Conservation (phyloP, 2,797 vertebrate species). For the Podarcis lilfordi region DNA sequence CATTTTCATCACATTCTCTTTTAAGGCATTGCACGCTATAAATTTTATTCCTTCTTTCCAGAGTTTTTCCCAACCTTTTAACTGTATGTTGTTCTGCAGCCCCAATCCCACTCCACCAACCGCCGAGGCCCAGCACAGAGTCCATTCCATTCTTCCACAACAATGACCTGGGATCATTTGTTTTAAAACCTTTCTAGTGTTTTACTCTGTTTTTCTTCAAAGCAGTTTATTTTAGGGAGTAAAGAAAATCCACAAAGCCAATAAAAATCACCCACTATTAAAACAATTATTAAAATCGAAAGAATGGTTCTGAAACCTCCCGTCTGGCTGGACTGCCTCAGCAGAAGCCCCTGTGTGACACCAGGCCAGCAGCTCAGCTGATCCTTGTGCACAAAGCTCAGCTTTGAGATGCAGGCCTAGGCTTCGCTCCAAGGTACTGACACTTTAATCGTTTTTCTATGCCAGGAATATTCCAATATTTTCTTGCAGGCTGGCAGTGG, state of each 20-base stretch:
- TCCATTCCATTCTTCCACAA: neutral
- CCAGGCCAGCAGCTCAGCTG: neutral
- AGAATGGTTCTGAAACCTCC: too few species aligned
- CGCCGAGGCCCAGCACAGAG: neutral
- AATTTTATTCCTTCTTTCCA: too few species aligned
- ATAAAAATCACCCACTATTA: neutral
- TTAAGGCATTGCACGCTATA: too few species aligned
- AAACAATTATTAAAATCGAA: too few species aligned
- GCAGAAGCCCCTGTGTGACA: neutral
- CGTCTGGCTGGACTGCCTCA: too few species aligned
- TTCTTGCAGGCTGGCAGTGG: too few species aligned
- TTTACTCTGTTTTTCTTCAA: neutral
- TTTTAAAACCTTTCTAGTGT: neutral
- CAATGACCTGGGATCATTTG: neutral
- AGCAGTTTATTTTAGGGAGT: neutral
- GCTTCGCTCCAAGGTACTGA: neutral
- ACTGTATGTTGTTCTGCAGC: too few species aligned
- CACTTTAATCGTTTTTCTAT: neutral
- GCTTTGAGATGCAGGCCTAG: neutral
- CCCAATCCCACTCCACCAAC: too few species aligned
- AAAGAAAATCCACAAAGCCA: neutral
- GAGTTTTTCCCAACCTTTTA: too few species aligned
- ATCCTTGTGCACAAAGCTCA: neutral
- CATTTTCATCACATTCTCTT: too few species aligned
- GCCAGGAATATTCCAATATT: neutral